Percentiles rank a stretch among this genome's conserved stretches.
phyloP scores from a whole-genome alignment of 2,113 vertebrate species.

The Tympanuchus pallidicinctus region DNA sequence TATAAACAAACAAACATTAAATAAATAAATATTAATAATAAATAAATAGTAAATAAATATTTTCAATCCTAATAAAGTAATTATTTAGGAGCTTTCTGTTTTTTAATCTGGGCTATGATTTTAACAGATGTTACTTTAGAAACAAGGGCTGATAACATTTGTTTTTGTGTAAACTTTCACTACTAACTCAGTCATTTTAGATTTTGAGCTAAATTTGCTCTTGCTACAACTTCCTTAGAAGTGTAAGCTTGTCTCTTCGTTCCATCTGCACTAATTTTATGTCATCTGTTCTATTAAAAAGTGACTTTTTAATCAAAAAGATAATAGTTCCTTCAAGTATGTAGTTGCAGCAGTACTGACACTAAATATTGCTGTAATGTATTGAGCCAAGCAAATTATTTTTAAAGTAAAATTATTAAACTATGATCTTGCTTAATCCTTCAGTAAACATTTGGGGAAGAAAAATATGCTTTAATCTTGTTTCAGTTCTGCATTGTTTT shows the following conservation, averaged over 20 bases:
- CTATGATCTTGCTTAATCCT: constrained; percentile 68
- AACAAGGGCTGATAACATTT: background rate
- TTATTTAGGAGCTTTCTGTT: background rate
- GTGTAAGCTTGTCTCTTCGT: background rate
- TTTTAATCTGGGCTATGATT: background rate
- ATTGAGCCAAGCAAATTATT: constrained; percentile 59
- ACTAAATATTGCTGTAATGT: constrained; percentile 8
- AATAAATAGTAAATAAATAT: background rate
- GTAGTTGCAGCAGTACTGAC: background rate
- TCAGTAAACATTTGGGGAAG: constrained; percentile 60
- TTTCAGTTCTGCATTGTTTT: constrained; percentile 61
- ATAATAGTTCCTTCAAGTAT: background rate
- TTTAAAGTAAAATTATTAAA: constrained; percentile 67
- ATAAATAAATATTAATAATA: too few species aligned
- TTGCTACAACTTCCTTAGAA: background rate
- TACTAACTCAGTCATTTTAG: background rate
- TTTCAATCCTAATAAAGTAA: background rate
- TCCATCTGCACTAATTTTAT: background rate
- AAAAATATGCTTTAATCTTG: constrained; percentile 74
- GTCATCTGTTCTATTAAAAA: background rate
- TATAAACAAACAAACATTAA: too few species aligned
- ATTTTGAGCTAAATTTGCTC: background rate
- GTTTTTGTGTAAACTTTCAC: background rate
- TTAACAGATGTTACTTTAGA: background rate
- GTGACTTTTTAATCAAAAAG: background rate